These are phyloP conservation scores for Piprites chloris DNA, from an alignment of 2,113 vertebrate genomes.

Conservation along the genomic window DNA sequence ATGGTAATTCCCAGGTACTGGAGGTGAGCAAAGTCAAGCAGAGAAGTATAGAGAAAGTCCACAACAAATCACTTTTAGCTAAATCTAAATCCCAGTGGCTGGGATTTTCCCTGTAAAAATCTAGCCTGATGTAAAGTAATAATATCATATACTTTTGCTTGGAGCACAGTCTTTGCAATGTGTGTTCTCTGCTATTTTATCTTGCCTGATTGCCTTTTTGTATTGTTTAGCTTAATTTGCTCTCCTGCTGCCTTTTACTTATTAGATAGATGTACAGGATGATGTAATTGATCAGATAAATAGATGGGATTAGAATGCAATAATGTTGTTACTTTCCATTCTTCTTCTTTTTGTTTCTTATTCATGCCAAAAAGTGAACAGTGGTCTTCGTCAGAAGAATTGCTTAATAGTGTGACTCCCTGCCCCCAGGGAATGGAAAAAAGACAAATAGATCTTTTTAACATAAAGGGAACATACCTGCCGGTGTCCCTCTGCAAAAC, in stretches of 20 bases:
- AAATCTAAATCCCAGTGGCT: background rate
- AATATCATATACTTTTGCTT: background rate
- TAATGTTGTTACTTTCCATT: background rate
- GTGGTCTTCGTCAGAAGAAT: background rate
- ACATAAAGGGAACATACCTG: slow-evolving; percentile 8
- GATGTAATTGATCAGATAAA: background rate
- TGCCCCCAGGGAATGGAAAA: background rate
- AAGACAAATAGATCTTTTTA: background rate
- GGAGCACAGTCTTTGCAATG: background rate
- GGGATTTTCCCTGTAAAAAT: background rate
- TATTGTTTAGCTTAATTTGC: background rate
- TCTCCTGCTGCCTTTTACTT: background rate
- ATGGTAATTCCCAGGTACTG: background rate
- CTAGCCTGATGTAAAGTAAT: background rate
- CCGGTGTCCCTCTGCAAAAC: background rate
- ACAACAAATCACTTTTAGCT: background rate
- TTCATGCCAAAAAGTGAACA: background rate
- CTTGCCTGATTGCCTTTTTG: background rate
- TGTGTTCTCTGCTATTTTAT: background rate
- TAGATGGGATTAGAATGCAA: background rate
- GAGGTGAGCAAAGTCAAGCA: background rate
- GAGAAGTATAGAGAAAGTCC: background rate
- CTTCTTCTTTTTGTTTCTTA: background rate
- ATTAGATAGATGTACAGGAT: background rate
- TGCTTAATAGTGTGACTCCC: background rate